Evolutionary conservation across 2,888 invertebrate genomes (phyloP).

Genomic region (Lamellibrachia columna): DNA sequence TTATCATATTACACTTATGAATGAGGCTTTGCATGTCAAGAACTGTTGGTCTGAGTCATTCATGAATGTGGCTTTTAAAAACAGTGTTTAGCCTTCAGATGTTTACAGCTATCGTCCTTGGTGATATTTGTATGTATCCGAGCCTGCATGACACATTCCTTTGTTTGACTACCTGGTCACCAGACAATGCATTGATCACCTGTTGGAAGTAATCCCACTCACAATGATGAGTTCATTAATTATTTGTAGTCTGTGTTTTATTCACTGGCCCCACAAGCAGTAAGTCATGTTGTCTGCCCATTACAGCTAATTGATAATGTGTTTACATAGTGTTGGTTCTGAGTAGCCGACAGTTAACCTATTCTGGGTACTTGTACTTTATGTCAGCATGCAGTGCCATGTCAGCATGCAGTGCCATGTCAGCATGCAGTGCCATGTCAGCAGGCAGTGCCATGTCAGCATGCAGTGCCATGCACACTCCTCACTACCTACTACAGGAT

Average conservation of each 20-base stretch:
- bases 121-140: not conserved
- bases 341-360: not conserved
- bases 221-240: not conserved
- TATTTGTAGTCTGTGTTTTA: not conserved
- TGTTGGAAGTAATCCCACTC: not conserved
- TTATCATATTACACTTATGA: not conserved
- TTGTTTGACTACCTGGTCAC: not conserved
- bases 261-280: not conserved
- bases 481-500: no score
- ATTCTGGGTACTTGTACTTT: not conserved
- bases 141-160: not conserved
- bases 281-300: not conserved
- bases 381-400: no score
- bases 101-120: not conserved
- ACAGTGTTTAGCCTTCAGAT: not conserved
- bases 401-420: no score
- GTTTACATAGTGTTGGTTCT: not conserved
- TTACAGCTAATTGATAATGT: not conserved
- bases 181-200: not conserved
- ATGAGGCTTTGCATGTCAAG: not conserved
- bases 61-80: not conserved
- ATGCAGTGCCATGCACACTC: no score
- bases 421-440: no score
- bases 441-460: no score
- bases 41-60: not conserved